Evolutionary conservation across 1,140 invertebrate species (phyloP), one percentile per base, ranked within the genome.

Genomic region (Trachymyrmex septentrionalis): DNA sequence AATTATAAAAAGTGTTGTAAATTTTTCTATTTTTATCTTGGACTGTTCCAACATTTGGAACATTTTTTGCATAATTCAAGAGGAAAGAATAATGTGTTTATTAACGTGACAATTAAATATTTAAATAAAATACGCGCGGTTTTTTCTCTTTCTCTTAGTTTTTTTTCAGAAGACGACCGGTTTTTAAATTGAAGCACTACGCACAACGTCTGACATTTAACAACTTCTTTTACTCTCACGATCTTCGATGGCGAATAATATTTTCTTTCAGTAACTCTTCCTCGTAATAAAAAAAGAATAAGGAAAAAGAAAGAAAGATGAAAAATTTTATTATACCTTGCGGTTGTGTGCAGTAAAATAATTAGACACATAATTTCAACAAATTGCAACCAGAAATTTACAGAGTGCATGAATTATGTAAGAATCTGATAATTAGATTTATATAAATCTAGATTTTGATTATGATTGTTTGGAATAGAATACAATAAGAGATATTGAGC

Each of bases 181-280:
- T 88, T 88, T 55, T 89, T 89, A 86, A 88, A 75, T 86, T 34
- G 38, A 44, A 27, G 3, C 7, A 34, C 55, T 38, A 55, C 34
- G 75, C 61, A 78, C 3, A 86, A 86, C 21, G 27, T 9, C 10
- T 57, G 48, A 77, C 85, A 89, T 88, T 86, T 88, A 89, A 88
- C 48, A 21, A 57, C 63, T 88, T 27, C 63, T 57, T 86, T 89
- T 81, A 34, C 27, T 82, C 50, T 88, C 10, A 50, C 14, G 27
- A 69, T 21, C 5, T 63, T 34, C 21, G 9, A 38, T 21, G 21
- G 50, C n/a, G 16, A 0, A 12, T 59, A 53, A 7, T 87, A 87
- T 80, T 76, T 85, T 16, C 14, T 66, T 24, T 30, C n/a, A 9
- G 19, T 57, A 53, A 53, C 59, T 87, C 86, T 85, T 78, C n/a